phyloP scores from a whole-genome alignment of 2,113 vertebrate species.

The Canis aureus region DNA sequence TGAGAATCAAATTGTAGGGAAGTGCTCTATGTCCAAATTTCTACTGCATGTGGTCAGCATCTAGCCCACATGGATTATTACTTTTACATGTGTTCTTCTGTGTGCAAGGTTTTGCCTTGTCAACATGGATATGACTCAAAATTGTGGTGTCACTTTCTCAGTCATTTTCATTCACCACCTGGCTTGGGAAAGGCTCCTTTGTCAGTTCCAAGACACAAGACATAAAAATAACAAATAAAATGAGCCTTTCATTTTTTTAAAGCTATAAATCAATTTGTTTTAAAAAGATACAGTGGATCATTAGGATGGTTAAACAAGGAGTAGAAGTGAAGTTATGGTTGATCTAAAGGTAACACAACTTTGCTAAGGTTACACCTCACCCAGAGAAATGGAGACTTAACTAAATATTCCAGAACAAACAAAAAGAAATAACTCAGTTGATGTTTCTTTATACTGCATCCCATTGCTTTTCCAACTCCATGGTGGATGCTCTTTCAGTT shows the following conservation, averaged over 20 bases:
- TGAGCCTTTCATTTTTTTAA: not conserved
- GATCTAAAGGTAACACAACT: not conserved
- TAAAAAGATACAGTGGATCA: not conserved
- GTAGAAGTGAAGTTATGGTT: not conserved
- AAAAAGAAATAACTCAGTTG: not conserved
- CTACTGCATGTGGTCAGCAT: not conserved
- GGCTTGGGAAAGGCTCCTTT: conserved; percentile 32
- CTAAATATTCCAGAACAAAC: not conserved
- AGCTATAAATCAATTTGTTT: not conserved
- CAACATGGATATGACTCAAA: conserved; percentile 43
- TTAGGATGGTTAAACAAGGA: not conserved
- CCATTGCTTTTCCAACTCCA: not conserved
- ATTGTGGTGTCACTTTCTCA: not conserved
- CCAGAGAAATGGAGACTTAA: not conserved
- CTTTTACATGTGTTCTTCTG: conserved; percentile 42
- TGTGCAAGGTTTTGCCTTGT: conserved; percentile 5
- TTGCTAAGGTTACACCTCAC: not conserved
- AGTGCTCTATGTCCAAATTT: not conserved
- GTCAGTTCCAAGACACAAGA: conserved; percentile 19
- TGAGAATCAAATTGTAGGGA: not conserved
- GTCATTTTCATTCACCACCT: not conserved
- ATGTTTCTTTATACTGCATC: not conserved
- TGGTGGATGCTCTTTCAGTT: not conserved
- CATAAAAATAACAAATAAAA: conserved; percentile 31
- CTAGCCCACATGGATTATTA: not conserved